Base-by-base conservation (phyloP, 1,140 invertebrate genomes). In the Asbolus verrucosus region DNA sequence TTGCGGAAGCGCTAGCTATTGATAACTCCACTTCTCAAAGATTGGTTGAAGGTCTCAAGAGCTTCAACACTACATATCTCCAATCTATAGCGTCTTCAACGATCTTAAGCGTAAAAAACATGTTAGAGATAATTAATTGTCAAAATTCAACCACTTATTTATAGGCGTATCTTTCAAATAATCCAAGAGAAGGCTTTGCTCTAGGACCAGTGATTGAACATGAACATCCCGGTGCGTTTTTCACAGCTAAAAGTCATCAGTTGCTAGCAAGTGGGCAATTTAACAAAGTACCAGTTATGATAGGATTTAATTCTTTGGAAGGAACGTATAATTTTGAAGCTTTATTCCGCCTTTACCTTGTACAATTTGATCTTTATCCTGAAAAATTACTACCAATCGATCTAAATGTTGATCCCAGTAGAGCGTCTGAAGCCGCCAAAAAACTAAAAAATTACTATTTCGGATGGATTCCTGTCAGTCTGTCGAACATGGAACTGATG, bases 171-270 rank as follows among this genome's bases (percentile, higher is more conserved):
- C 43, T 69, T n/a, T 18, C 73, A 6, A 63, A 65, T 5, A 76
- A 76, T 72, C 65, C 70, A 6, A 50, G 77, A 21, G 71, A 76
- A 41, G 77, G 79, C n/a, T 70, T 79, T 15, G 71, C 74, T 8
- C 73, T 75, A 59, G 73, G 74, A 6, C 79, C 79, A 8, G 76
- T 72, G 9, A 59, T 74, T 3, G 79, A 80, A 72, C 75, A n/a
- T n/a, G n/a, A n/a, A n/a, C n/a, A n/a, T n/a, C n/a, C n/a, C n/a
- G n/a, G n/a, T n/a, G n/a, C n/a, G n/a, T n/a, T n/a, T n/a, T n/a
- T n/a, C n/a, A n/a, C n/a, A n/a, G n/a, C n/a, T n/a, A n/a, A n/a
- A n/a, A n/a, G n/a, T n/a, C n/a, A n/a, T n/a, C n/a, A n/a, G n/a
- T n/a, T n/a, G n/a, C n/a, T n/a, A n/a, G n/a, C n/a, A n/a, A n/a